A percentile compares a stretch with the other conserved stretches of the same genome.
These are phyloP conservation scores for Zoroaster sp. DNA, from an alignment of 53 echinoderm and acorn worm genomes.

Conservation along the genomic window DNA sequence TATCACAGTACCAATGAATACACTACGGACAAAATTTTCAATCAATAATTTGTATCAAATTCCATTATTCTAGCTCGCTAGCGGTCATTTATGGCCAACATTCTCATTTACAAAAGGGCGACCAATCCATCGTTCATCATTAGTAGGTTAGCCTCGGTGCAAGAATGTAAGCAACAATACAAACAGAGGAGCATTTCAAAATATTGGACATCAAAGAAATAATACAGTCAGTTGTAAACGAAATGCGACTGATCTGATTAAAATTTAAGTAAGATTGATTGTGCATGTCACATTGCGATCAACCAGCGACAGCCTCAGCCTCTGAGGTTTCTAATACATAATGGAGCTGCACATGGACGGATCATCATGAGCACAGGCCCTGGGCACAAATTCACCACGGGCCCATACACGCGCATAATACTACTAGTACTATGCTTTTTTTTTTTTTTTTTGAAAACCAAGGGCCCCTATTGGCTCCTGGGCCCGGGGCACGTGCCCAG, in stretches of 20 bases:
- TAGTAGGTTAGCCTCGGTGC: background rate
- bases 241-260: background rate
- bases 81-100: background rate
- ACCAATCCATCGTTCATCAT: background rate
- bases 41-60: slow-evolving; percentile 32
- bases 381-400: too few species aligned
- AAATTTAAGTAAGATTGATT: slow-evolving; percentile 13
- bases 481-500: too few species aligned
- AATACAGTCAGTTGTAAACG: background rate
- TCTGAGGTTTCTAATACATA: too few species aligned
- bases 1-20: background rate
- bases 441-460: too few species aligned
- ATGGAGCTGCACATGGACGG: too few species aligned
- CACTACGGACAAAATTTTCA: background rate
- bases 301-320: too few species aligned
- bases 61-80: background rate
- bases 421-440: too few species aligned
- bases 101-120: background rate
- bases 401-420: too few species aligned
- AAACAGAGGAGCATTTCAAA: background rate
- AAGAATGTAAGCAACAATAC: background rate
- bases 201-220: background rate
- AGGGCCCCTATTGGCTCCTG: too few species aligned
- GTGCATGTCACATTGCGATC: too few species aligned
- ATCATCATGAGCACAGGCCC: too few species aligned